These are phyloP conservation scores for Tuta absoluta DNA, from an alignment of 2,888 invertebrate genomes.

Conservation along the genomic window DNA sequence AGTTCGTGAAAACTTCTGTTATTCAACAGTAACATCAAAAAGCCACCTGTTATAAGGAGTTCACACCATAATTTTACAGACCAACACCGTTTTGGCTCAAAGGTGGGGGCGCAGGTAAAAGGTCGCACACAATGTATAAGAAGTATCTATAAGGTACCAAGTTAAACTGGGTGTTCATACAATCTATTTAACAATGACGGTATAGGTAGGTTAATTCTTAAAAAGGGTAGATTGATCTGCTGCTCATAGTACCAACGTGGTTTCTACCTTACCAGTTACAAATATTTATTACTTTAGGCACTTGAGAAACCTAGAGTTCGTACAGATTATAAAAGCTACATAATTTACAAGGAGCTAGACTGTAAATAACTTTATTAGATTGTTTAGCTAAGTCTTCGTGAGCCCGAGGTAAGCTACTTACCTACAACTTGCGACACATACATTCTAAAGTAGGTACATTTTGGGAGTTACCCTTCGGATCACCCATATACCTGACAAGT, in stretches of 20 bases:
- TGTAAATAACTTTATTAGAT: slow-evolving; percentile 19
- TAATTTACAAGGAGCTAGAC: slow-evolving; percentile 8
- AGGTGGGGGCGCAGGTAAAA: not conserved
- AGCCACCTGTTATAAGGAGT: slow-evolving; percentile 31
- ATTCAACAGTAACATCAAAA: slow-evolving; percentile 27
- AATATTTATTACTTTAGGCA: slow-evolving; percentile 34
- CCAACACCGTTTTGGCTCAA: slow-evolving; percentile 23
- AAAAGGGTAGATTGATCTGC: no score
- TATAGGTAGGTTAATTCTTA: no score
- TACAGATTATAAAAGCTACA: slow-evolving; percentile 22
- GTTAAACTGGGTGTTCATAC: no score
- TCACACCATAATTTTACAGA: slow-evolving; percentile 15
- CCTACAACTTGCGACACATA: not conserved
- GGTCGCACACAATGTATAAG: no score
- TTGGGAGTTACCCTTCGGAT: not conserved
- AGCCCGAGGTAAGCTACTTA: not conserved
- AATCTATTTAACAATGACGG: no score
- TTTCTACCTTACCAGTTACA: slow-evolving; percentile 35
- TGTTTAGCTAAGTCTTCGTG: not conserved
- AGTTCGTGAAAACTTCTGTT: slow-evolving; percentile 14
- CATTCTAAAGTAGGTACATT: not conserved
- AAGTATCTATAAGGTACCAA: no score
- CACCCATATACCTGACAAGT: not conserved
- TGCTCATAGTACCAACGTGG: no score
- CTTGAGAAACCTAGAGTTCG: slow-evolving; percentile 30